Percentiles rank a stretch among this genome's conserved stretches.
Evolutionary conservation across 2,888 invertebrate genomes (phyloP).

Genomic region (Linnaemya vulpina): DNA sequence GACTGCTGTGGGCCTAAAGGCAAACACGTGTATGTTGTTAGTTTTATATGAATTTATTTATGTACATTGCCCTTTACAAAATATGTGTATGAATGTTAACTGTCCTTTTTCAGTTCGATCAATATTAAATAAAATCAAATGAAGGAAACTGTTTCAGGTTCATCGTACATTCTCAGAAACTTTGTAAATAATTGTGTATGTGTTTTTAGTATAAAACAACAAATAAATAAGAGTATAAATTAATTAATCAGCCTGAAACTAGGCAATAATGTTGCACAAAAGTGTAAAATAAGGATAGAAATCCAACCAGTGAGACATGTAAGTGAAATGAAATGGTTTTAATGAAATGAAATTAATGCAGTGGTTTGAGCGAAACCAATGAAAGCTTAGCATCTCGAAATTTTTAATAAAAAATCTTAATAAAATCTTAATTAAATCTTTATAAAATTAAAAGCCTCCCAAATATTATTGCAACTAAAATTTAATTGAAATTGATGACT

Average conservation of each 20-base stretch:
- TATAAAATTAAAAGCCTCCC: too few species aligned
- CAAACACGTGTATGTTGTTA: constrained; percentile 64
- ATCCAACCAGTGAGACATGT: constrained; percentile 27
- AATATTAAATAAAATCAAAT: neutral
- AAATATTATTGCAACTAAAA: too few species aligned
- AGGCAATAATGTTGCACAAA: constrained; percentile 33
- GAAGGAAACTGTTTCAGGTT: constrained; percentile 50
- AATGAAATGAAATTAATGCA: constrained; percentile 12
- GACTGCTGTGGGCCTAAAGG: constrained; percentile 40
- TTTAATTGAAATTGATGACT: too few species aligned
- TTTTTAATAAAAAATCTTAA: too few species aligned
- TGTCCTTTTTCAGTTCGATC: constrained; percentile 3
- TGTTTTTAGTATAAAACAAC: neutral
- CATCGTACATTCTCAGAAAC: neutral
- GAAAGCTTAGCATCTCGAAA: too few species aligned
- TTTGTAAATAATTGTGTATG: neutral
- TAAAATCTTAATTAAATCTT: too few species aligned
- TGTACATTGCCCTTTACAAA: neutral
- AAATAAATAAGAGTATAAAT: constrained; percentile 50
- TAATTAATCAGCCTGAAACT: constrained; percentile 63
- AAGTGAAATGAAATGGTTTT: constrained; percentile 15
- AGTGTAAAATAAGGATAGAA: neutral
- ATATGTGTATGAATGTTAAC: constrained; percentile 6
- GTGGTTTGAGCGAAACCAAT: neutral
- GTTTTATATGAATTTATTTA: constrained; percentile 1